Conservation (phyloP, 2,797 vertebrate species). For the Falco biarmicus region DNA sequence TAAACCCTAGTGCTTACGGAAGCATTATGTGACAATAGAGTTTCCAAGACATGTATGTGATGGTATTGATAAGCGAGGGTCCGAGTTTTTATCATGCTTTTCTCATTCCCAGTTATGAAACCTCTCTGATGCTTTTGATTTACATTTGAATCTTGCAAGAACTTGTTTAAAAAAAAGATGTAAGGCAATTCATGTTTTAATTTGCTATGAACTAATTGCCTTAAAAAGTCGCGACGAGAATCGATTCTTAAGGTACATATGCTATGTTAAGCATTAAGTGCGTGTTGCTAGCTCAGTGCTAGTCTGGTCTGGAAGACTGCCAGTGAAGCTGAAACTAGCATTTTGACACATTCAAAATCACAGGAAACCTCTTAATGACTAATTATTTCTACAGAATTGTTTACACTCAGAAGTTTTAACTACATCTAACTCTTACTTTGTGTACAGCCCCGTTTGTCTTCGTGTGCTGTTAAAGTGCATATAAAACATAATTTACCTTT, state of each 20-base stretch:
- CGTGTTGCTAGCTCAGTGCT: background rate
- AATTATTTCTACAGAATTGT: slow-evolving; percentile 29
- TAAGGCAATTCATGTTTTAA: background rate
- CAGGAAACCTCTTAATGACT: slow-evolving; percentile 19
- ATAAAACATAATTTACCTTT: slow-evolving; percentile 56
- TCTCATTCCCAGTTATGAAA: background rate
- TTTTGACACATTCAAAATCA: slow-evolving; percentile 2
- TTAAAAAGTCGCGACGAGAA: background rate
- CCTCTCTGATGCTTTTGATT: background rate
- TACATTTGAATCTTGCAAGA: slow-evolving; percentile 3
- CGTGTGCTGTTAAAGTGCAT: background rate
- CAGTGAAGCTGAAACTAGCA: background rate
- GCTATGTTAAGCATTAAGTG: background rate
- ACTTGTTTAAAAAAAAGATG: background rate
- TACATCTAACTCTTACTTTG: background rate
- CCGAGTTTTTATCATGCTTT: background rate
- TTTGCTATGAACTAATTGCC: background rate
- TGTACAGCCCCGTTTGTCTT: background rate
- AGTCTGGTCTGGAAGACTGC: background rate
- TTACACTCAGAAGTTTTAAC: slow-evolving; percentile 30
- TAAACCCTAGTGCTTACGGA: background rate
- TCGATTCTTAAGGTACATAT: background rate
- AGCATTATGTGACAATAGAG: background rate
- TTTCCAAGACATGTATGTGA: background rate
- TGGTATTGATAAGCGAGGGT: background rate